A percentile compares a stretch with the other conserved stretches of the same genome.
These are phyloP conservation scores for Ispidina lecontei DNA, from an alignment of 2,797 vertebrate genomes.

Conservation along the genomic window DNA sequence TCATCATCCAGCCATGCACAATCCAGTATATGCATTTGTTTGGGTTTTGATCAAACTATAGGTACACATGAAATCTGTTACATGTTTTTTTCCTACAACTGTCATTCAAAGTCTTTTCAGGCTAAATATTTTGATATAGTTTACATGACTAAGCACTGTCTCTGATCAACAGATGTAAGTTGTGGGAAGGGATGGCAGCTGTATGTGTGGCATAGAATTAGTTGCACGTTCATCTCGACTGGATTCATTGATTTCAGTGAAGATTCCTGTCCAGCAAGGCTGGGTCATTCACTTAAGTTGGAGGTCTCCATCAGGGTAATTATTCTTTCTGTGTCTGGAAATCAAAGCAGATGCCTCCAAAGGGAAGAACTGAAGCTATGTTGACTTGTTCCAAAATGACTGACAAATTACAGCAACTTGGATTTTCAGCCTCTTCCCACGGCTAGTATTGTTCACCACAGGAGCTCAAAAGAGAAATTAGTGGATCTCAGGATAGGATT, in stretches of 20 bases:
- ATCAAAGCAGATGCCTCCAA: neutral
- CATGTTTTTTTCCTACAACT: neutral
- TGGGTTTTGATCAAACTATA: neutral
- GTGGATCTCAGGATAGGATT: neutral
- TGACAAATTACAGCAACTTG: neutral
- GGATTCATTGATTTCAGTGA: conserved; percentile 9
- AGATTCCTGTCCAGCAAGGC: neutral
- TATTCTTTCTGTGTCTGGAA: neutral
- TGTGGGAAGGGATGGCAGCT: neutral
- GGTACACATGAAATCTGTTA: neutral
- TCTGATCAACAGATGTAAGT: neutral
- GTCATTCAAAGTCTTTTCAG: neutral
- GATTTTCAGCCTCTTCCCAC: neutral
- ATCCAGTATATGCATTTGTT: neutral
- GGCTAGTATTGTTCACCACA: neutral
- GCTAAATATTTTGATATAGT: neutral
- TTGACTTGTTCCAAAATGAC: neutral
- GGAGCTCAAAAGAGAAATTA: neutral
- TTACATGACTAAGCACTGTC: neutral
- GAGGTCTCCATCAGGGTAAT: neutral
- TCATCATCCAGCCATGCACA: neutral
- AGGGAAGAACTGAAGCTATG: neutral
- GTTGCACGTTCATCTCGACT: neutral
- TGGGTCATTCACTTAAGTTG: neutral
- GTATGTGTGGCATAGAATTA: neutral